These are phyloP conservation scores for Rhadinocentrus ornatus DNA, from an alignment of 2,797 vertebrate species.

Conservation along the genomic window DNA sequence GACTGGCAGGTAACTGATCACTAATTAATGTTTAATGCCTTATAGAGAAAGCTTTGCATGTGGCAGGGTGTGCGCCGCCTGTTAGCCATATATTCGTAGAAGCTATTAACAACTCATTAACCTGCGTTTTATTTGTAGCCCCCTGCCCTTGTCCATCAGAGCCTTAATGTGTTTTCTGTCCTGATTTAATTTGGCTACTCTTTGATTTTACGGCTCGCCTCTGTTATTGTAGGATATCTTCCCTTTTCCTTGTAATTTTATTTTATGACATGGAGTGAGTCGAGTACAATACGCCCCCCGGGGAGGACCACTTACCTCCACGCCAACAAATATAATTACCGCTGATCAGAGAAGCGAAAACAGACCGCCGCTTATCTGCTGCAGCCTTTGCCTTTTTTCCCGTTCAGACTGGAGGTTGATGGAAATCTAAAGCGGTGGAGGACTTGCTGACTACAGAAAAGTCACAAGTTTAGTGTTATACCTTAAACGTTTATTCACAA, in stretches of 20 bases:
- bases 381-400: slow-evolving; percentile 67
- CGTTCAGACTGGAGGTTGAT: slow-evolving; percentile 59
- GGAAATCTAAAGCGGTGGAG: slow-evolving; percentile 20
- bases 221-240: slow-evolving; percentile 84
- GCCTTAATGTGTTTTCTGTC: slow-evolving; percentile 81
- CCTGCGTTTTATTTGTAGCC: slow-evolving; percentile 76
- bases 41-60: slow-evolving; percentile 29
- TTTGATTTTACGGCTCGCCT: slow-evolving; percentile 77
- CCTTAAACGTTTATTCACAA: not conserved
- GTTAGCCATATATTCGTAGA: slow-evolving; percentile 65
- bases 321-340: slow-evolving; percentile 79
- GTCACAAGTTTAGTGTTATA: not conserved
- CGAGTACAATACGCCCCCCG: slow-evolving; percentile 75
- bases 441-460: not conserved
- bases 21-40: slow-evolving; percentile 68
- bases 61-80: slow-evolving; percentile 15
- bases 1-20: slow-evolving; percentile 59
- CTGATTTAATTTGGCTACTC: slow-evolving; percentile 76
- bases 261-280: slow-evolving; percentile 75
- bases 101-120: slow-evolving; percentile 78
- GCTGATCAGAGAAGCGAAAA: slow-evolving; percentile 83
- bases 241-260: slow-evolving; percentile 81
- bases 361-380: slow-evolving; percentile 85
- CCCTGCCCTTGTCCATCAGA: slow-evolving; percentile 63
- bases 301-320: slow-evolving; percentile 79